These are phyloP conservation scores for Brevimyrus niger DNA, from an alignment of 2,113 vertebrate species.

Conservation along the genomic window DNA sequence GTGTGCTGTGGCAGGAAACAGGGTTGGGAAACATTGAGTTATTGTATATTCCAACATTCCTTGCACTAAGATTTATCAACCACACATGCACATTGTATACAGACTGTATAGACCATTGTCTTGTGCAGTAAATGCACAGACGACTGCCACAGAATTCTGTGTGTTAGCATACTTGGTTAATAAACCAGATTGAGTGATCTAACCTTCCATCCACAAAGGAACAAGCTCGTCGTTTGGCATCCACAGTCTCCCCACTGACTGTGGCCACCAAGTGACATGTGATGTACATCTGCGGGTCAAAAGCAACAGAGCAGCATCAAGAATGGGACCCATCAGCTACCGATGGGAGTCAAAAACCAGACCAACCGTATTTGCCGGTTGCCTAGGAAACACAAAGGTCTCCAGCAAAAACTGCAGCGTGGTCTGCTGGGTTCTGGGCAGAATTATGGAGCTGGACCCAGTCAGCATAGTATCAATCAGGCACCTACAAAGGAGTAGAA, in stretches of 20 bases:
- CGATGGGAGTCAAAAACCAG: neutral
- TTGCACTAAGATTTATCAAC: neutral
- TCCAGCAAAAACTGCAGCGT: neutral
- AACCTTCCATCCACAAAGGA: constrained; percentile 10
- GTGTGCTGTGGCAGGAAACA: neutral
- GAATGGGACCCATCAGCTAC: neutral
- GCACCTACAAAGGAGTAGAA: neutral
- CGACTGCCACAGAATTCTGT: neutral
- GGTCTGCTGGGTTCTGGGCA: neutral
- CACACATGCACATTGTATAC: neutral
- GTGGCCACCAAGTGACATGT: neutral
- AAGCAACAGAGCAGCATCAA: neutral
- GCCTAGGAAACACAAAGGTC: neutral
- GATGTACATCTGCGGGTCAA: constrained; percentile 3
- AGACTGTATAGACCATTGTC: neutral
- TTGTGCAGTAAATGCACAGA: neutral
- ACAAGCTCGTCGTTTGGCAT: neutral
- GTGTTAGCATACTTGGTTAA: neutral
- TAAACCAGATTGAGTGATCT: neutral
- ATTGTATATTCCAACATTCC: neutral
- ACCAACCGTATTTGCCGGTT: neutral
- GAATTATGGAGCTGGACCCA: neutral
- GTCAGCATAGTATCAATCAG: neutral
- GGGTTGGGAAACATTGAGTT: neutral
- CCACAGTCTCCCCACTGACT: neutral